Base-by-base conservation (phyloP, 2,888 invertebrate genomes). In the Chrysolina americana region DNA sequence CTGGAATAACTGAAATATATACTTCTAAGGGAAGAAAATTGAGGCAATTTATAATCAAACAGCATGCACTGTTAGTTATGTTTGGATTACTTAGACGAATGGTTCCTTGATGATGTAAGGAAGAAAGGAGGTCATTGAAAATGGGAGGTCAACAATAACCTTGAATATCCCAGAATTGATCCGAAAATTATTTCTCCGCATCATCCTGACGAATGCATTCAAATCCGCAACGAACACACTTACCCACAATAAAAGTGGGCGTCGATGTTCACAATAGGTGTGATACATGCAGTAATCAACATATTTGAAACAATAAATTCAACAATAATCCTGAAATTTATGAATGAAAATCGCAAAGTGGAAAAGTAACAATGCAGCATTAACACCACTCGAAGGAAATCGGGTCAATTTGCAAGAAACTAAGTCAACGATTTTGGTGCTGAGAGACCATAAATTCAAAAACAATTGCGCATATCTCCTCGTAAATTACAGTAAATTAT, bases 401-500 rank as follows among this genome's bases (percentile, higher is more conserved):
- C 59, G 36, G 59, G 59, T 59, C n/a, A 28, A 59, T 59, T 59
- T 59, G 59, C 59, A 59, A 59, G 59, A 59, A 36, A 59, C 59
- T 59, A 59, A 59, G 59, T 59, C 59, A 59, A 59, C 59, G 17
- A 50, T 48, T 66, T 66, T 23, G 66, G 50, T 28, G 48, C 66
- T 28, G 66, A 48, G 48, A 50, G 23, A 28, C 19, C 53, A 68
- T 68, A 53, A 68, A 68, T 68, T 41, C 53, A 41, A 68, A 41
- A 68, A 68, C 68, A 68, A 68, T 68, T 68, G 68, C 68, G 8
- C 41, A 53, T 53, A 53, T 68, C 53, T 36, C 41, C 53, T 41
- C 53, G 53, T 68, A 68, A 68, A 66, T 66, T 36, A 50, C 28
- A 50, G 66, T 66, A 50, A 66, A 68, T 68, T 68, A 68, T 53